phyloP scores from a whole-genome alignment of 2,113 vertebrate genomes.

The Copsychus sechellarum region DNA sequence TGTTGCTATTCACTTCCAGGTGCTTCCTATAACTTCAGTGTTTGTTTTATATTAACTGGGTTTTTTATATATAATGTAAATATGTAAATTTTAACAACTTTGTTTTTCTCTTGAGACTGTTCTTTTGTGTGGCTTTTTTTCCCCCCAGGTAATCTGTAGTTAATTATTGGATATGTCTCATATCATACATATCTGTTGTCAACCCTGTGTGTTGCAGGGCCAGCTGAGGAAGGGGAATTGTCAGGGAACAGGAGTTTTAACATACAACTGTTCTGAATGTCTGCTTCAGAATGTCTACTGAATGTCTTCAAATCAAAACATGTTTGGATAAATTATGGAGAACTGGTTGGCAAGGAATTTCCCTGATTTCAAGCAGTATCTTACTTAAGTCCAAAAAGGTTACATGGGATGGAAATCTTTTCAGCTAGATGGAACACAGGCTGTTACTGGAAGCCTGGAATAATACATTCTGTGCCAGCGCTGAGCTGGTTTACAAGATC shows the following conservation, averaged over 20 bases:
- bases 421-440: not conserved
- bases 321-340: not conserved
- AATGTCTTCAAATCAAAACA: not conserved
- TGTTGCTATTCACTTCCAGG: not conserved
- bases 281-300: not conserved
- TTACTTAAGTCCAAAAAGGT: not conserved
- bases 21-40: not conserved
- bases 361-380: not conserved
- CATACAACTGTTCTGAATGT: not conserved
- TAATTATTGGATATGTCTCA: not conserved
- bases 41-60: not conserved
- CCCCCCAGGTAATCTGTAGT: rapidly evolving
- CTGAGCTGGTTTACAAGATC: not conserved
- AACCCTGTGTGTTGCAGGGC: rapidly evolving
- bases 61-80: not conserved
- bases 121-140: not conserved
- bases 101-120: not conserved
- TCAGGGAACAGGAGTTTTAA: not conserved
- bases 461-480: not conserved
- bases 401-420: not conserved
- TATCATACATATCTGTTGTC: not conserved
- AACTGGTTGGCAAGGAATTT: not conserved
- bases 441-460: not conserved
- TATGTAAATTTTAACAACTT: not conserved
- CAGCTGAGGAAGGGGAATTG: not conserved